A percentile compares a stretch with the other conserved stretches of the same genome.
Conservation (phyloP, 1,140 invertebrate species). For the Drosophila pallidifrons region DNA sequence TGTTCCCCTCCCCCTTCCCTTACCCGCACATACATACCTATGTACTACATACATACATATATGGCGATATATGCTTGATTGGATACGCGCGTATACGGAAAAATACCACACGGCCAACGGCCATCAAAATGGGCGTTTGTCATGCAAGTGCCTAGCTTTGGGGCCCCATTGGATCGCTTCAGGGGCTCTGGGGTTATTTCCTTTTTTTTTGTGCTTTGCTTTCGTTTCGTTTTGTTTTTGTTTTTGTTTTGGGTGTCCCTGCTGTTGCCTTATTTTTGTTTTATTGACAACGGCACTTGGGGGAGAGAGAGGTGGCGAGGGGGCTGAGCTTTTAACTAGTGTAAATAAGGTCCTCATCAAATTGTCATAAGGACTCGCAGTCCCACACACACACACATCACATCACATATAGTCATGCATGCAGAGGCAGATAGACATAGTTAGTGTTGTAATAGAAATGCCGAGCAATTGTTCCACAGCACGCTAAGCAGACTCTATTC, state of each 20-base stretch:
- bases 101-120: conserved; percentile 62
- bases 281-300: conserved; percentile 64
- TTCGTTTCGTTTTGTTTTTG: conserved; percentile 11
- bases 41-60: conserved; percentile 27
- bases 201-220: conserved; percentile 16
- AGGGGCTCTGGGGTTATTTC: background rate
- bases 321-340: conserved; percentile 76
- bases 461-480: conserved; percentile 57
- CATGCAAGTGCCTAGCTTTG: conserved; percentile 65
- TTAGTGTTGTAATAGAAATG: conserved; percentile 60
- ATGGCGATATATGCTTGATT: conserved; percentile 75
- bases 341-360: conserved; percentile 83
- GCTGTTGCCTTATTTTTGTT: conserved; percentile 69
- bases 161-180: conserved; percentile 8
- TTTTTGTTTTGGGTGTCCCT: conserved; percentile 44
- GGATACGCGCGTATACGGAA: conserved; percentile 81
- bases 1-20: conserved; percentile 1
- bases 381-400: conserved; percentile 47
- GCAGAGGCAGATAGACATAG: conserved; percentile 44
- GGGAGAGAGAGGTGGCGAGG: background rate
- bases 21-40: conserved; percentile 4
- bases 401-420: conserved; percentile 33
- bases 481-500: conserved; percentile 52
- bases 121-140: conserved; percentile 74
- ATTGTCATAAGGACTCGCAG: conserved; percentile 78